Conservation (phyloP, 2,888 invertebrate genomes). For the Emesis russula region DNA sequence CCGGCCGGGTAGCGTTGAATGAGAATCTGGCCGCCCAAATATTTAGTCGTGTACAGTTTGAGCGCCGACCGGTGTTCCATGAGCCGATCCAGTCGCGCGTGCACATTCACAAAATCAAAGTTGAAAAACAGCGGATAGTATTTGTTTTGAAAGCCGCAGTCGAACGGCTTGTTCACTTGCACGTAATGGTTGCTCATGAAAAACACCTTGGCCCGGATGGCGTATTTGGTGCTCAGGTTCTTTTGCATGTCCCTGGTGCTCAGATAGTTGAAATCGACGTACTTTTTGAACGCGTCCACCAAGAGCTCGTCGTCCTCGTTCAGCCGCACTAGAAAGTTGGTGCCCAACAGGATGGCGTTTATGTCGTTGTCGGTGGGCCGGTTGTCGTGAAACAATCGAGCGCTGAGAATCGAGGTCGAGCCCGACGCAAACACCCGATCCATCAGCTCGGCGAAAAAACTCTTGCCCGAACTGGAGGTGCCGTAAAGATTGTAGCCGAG, state of each 20-base stretch:
- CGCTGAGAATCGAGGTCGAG: slow-evolving; percentile 18
- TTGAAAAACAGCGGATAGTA: slow-evolving; percentile 31
- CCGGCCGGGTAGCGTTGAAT: slow-evolving; percentile 6
- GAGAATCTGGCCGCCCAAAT: no score
- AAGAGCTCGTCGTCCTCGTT: slow-evolving; percentile 12
- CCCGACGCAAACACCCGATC: slow-evolving; percentile 31
- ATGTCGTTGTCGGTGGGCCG: slow-evolving; percentile 21
- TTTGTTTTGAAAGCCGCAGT: slow-evolving; percentile 18
- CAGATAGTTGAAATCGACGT: slow-evolving; percentile 31
- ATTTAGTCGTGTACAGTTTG: slow-evolving; percentile 21
- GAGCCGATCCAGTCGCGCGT: slow-evolving; percentile 8
- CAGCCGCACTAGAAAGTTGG: slow-evolving; percentile 24
- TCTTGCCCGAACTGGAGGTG: slow-evolving; percentile 30
- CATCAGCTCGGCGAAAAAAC: slow-evolving; percentile 31
- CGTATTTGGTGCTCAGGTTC: slow-evolving; percentile 37
- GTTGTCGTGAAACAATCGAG: slow-evolving; percentile 17
- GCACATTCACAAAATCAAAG: slow-evolving; percentile 27
- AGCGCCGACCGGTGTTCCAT: slow-evolving; percentile 2
- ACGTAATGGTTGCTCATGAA: slow-evolving; percentile 29
- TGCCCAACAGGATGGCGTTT: slow-evolving; percentile 18
- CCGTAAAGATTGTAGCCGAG: slow-evolving; percentile 32
- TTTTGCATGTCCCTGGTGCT: slow-evolving; percentile 35
- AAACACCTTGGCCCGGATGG: slow-evolving; percentile 30
- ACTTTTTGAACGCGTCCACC: slow-evolving; percentile 29
- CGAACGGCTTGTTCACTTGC: slow-evolving; percentile 31